Percentiles rank a stretch among this genome's conserved stretches.
Evolutionary conservation across 2,888 invertebrate species (phyloP).

Genomic region (Nycteola revayana): DNA sequence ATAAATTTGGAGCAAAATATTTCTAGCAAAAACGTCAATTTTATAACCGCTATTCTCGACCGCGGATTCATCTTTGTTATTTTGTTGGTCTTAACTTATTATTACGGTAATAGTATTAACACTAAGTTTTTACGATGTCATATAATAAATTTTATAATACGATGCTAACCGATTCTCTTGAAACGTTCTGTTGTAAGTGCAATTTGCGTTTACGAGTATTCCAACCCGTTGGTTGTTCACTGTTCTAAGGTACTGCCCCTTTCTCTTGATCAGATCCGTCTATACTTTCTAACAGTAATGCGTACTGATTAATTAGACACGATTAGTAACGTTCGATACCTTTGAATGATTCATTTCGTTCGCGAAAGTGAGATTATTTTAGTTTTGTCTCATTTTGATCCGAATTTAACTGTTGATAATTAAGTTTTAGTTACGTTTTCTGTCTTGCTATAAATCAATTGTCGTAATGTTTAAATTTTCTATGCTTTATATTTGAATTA

Average conservation of each 20-base stretch:
- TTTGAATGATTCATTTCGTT: conserved; percentile 45
- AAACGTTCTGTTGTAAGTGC: conserved; percentile 23
- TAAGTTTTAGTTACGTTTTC: conserved; percentile 8
- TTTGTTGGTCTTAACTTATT: background rate
- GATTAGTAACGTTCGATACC: conserved; percentile 62
- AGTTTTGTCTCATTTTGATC: conserved; percentile 34
- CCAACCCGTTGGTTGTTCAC: conserved; percentile 23
- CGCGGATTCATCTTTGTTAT: background rate
- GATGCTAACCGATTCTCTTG: conserved; percentile 20
- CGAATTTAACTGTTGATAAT: conserved; percentile 28
- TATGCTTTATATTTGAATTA: no score
- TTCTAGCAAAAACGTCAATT: background rate
- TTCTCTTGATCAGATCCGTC: conserved; percentile 58
- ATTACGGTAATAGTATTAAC: conserved; percentile 2
- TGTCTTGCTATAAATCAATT: conserved; percentile 7
- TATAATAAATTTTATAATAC: conserved; percentile 10
- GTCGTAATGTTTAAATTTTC: background rate
- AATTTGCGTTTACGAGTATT: conserved; percentile 29
- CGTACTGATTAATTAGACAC: conserved; percentile 77
- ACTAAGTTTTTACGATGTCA: conserved; percentile 3
- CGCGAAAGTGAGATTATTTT: conserved; percentile 51
- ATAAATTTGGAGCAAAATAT: background rate
- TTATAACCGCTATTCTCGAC: background rate
- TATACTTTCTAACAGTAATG: conserved; percentile 70
- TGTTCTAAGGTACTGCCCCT: conserved; percentile 50